A percentile compares a stretch with the other conserved stretches of the same genome.
phyloP scores from a whole-genome alignment of 2,797 vertebrate species.

The Poeciliopsis presidionis region DNA sequence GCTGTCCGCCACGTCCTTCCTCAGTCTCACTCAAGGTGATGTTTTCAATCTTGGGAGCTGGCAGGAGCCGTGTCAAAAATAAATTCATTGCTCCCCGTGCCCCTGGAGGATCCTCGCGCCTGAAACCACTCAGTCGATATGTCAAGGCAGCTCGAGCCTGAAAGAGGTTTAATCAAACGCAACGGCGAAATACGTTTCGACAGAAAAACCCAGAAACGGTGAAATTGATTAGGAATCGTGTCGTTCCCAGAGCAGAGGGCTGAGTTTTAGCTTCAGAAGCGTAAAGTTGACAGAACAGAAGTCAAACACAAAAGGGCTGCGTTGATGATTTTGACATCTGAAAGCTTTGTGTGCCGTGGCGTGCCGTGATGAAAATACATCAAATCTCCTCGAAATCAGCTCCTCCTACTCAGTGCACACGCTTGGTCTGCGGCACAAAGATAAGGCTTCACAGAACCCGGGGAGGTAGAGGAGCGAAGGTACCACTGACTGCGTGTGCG shows the following conservation, averaged over 20 bases:
- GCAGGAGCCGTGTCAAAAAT: constrained; percentile 21
- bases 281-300: constrained; percentile 4
- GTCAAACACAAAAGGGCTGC: constrained; percentile 34
- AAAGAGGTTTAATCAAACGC: constrained; percentile 28
- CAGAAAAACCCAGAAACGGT: constrained; percentile 1
- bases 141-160: constrained; percentile 22
- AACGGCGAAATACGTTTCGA: constrained; percentile 11
- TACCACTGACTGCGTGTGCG: constrained; percentile 27
- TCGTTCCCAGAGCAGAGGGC: constrained; percentile 1
- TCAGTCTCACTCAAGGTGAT: constrained; percentile 22
- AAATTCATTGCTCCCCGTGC: constrained; percentile 11
- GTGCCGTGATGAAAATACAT: constrained; percentile 57
- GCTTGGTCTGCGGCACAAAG: constrained; percentile 49
- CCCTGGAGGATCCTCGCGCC: constrained; percentile 25
- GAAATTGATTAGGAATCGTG: constrained; percentile 11
- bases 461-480: constrained; percentile 24
- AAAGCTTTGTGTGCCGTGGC: constrained; percentile 27
- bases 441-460: constrained; percentile 47
- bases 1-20: constrained; percentile 24
- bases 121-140: constrained; percentile 22
- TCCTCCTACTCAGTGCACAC: constrained; percentile 61
- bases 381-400: constrained; percentile 64
- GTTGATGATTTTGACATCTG: constrained; percentile 32
- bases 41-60: constrained; percentile 30
- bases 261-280: constrained; percentile 11